Evolutionary conservation across 2,797 vertebrate species (phyloP).

Genomic region (Crocidura indochinensis): DNA sequence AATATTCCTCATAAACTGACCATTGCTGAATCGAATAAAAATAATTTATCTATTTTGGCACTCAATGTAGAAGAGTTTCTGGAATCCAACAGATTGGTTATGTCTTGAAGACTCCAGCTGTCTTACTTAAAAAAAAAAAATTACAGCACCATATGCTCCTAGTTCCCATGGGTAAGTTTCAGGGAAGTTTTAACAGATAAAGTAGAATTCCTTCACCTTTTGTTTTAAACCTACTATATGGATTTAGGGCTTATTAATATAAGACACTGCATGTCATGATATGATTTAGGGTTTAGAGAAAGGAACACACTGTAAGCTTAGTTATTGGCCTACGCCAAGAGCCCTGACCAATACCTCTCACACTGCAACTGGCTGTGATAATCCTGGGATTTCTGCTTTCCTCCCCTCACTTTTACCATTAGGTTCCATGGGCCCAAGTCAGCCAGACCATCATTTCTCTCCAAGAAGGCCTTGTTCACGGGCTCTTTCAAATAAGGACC

Average conservation of each 20-base stretch:
- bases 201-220: constrained; percentile 73
- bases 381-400: accelerated
- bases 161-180: constrained; percentile 78
- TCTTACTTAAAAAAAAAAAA: constrained; percentile 70
- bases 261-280: constrained; percentile 56
- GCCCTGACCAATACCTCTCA: neutral
- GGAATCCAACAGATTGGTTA: constrained; percentile 69
- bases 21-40: constrained; percentile 72
- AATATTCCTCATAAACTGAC: constrained; percentile 47
- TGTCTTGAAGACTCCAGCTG: constrained; percentile 75
- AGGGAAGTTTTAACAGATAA: constrained; percentile 83
- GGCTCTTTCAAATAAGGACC: neutral
- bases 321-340: constrained; percentile 49
- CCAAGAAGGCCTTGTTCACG: neutral
- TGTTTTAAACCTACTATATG: constrained; percentile 80
- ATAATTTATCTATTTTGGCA: constrained; percentile 81
- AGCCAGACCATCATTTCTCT: neutral
- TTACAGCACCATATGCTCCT: constrained; percentile 75
- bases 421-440: neutral
- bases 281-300: constrained; percentile 78
- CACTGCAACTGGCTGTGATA: neutral
- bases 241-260: constrained; percentile 82
- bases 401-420: neutral
- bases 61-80: constrained; percentile 69
- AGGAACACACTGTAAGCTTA: constrained; percentile 63